Evolutionary conservation across 2,113 vertebrate genomes (phyloP).

Genomic region (Accipiter virgatus): DNA sequence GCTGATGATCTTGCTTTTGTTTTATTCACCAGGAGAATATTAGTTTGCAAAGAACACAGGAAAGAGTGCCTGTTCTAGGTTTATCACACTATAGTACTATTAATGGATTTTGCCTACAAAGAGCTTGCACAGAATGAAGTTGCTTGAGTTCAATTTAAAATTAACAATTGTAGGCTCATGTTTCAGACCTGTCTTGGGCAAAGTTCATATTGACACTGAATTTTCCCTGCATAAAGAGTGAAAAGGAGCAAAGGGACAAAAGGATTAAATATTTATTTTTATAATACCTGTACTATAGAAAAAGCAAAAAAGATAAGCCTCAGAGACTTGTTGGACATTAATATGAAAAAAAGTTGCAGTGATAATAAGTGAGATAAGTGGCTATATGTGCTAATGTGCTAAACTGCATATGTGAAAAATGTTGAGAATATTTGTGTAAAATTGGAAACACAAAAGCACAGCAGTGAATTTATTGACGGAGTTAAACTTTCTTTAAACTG

Average conservation of each 20-base stretch:
- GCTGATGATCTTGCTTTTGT: background rate
- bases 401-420: background rate
- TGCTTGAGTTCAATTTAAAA: background rate
- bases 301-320: background rate
- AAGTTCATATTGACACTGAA: background rate
- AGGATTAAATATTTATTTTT: background rate
- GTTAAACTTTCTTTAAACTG: background rate
- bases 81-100: background rate
- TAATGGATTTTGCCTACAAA: background rate
- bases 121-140: background rate
- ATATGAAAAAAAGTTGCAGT: background rate
- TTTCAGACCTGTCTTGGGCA: background rate
- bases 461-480: background rate
- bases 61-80: background rate
- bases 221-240: background rate
- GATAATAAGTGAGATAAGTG: background rate
- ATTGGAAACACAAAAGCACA: background rate
- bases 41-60: background rate
- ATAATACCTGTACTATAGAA: background rate
- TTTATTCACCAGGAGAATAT: background rate
- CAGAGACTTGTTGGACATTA: background rate
- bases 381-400: background rate
- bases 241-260: background rate
- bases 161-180: background rate
- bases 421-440: background rate